Evolutionary conservation across 1,140 invertebrate species (phyloP), one percentile per base, ranked within the genome.

Genomic region (Cardiocondyla obscurior): DNA sequence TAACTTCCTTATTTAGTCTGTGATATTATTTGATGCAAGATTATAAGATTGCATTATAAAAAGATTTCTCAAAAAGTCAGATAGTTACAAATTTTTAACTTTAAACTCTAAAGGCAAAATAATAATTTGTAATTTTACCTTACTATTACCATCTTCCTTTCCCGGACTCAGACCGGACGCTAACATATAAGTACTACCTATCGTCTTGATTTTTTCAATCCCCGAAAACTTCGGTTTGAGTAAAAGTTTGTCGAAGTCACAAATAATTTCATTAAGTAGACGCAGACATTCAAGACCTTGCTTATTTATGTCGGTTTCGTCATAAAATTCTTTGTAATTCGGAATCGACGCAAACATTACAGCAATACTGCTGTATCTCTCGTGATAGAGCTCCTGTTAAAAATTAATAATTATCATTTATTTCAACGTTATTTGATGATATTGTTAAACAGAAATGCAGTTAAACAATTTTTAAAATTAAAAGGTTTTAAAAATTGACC

Each of bases 141-240:
- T 91, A 19, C 95, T 95, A 64, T 95, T 95, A 62, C 95, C 95
- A 83, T 96, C 96, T 90, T 98, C 97, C 90, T 98, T 97, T 33
- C 97, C 98, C 0, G 98, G 97, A 76, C 97, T 95, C 12, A 99
- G 94, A 0, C 99, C 99, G 7, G 98, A 98, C 0, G 99, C 99
- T 44, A 99, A 96, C 99, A 99, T 99, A 89, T 99, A 99, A 0
- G 98, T 99, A 91, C 98, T 98, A 14, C 98, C 98, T 81, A 99
- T 99, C 0, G 99, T 99, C 93, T 99, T 99, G 60, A 99, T 99
- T 93, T 99, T 99, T 94, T 99, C 99, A 83, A 99, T 98, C 83
- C 97, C 96, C 85, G 97, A 98, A 94, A 98, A 99, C 90, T 99
- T 99, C 0, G 98, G 98, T 90, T 99, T 99, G 8, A 98, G 93